phyloP scores from a whole-genome alignment of 2,888 invertebrate genomes.

The Ischnura elegans region DNA sequence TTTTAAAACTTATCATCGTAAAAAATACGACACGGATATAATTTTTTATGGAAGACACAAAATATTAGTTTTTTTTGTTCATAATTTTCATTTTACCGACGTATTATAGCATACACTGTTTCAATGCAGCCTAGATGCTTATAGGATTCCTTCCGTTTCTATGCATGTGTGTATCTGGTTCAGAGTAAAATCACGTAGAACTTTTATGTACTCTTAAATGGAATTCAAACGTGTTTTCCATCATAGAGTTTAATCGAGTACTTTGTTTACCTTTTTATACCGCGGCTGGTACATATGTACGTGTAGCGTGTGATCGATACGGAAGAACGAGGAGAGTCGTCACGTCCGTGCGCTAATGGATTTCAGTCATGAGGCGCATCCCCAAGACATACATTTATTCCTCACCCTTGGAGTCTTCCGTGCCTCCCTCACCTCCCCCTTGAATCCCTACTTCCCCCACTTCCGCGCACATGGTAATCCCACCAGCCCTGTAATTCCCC shows the following conservation, averaged over 20 bases:
- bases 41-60: too few relatives aligned
- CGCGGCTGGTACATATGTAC: background rate
- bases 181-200: background rate
- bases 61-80: too few relatives aligned
- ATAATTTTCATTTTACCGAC: too few relatives aligned
- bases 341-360: background rate
- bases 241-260: background rate
- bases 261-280: background rate
- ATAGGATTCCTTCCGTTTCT: background rate
- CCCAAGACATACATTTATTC: constrained; percentile 1
- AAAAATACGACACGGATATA: too few relatives aligned
- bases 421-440: background rate
- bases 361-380: constrained; percentile 9
- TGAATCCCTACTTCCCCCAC: background rate
- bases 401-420: background rate
- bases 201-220: background rate
- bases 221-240: background rate
- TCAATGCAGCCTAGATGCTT: too few relatives aligned
- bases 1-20: too few relatives aligned
- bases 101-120: too few relatives aligned
- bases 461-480: too few relatives aligned
- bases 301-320: background rate
- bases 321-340: background rate
- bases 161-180: background rate
- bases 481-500: too few relatives aligned